Evolutionary conservation across 2,888 invertebrate genomes (phyloP).

Genomic region (Arrhopalites spinosus): DNA sequence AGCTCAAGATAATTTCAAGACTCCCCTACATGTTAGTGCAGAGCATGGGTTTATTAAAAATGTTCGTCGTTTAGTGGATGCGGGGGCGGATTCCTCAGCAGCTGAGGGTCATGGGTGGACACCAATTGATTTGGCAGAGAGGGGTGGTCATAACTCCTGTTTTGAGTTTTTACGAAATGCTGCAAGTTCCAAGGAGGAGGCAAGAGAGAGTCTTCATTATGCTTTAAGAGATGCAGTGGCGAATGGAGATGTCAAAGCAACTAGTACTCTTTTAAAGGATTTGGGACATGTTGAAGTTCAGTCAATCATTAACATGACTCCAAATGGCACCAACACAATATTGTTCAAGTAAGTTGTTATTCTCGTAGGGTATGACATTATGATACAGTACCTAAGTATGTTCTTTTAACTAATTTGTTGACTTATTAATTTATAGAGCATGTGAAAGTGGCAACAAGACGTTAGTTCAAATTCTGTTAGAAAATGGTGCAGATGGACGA

Average conservation of each 20-base stretch:
- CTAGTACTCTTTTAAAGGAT: constrained; percentile 70
- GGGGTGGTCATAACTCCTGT: constrained; percentile 65
- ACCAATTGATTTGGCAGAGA: constrained; percentile 73
- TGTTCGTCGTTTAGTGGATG: constrained; percentile 68
- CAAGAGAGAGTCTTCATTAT: constrained; percentile 74
- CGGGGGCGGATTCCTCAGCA: constrained; percentile 69
- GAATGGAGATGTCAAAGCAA: constrained; percentile 72
- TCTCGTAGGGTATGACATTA: not conserved
- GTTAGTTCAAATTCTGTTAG: constrained; percentile 76
- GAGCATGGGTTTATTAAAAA: constrained; percentile 78
- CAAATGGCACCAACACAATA: constrained; percentile 84
- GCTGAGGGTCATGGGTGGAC: constrained; percentile 72
- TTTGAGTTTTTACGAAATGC: constrained; percentile 54
- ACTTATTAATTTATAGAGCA: constrained; percentile 61
- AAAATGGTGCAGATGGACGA: constrained; percentile 83
- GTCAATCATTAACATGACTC: constrained; percentile 81
- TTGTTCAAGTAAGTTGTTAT: constrained; percentile 75
- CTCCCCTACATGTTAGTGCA: constrained; percentile 79
- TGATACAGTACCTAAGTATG: not conserved
- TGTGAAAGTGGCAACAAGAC: constrained; percentile 82
- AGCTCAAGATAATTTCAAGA: constrained; percentile 62
- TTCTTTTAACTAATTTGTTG: not conserved
- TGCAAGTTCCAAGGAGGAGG: constrained; percentile 74
- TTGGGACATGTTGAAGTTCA: constrained; percentile 70
- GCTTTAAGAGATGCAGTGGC: constrained; percentile 77